Percentiles rank a stretch among this genome's conserved stretches.
Evolutionary conservation across 2,888 invertebrate genomes (phyloP).

Genomic region (Apodemia zela): DNA sequence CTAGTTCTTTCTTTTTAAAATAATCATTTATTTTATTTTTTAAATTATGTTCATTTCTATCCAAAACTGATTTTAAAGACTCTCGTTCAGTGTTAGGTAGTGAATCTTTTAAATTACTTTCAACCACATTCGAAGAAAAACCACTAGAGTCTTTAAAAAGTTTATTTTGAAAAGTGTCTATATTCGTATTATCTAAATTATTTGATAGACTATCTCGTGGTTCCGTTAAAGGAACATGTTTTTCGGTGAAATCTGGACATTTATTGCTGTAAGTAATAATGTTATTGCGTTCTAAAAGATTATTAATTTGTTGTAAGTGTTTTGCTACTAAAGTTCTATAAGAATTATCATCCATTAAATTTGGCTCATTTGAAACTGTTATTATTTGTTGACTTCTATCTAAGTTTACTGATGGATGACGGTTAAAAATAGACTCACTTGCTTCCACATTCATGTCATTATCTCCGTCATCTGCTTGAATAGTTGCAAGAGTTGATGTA

Average conservation of each 20-base stretch:
- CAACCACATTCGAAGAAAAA: slow-evolving; percentile 20
- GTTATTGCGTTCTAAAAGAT: slow-evolving; percentile 1
- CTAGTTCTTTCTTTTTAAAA: neutral
- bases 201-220: neutral
- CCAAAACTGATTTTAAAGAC: slow-evolving; percentile 21
- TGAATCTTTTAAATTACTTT: slow-evolving; percentile 25
- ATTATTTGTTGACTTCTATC: slow-evolving; percentile 13
- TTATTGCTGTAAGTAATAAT: neutral
- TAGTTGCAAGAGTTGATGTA: neutral
- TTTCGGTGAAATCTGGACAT: neutral
- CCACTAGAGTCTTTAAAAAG: neutral
- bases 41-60: slow-evolving; percentile 16
- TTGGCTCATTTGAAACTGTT: neutral
- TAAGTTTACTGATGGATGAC: neutral
- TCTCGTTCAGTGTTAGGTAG: slow-evolving; percentile 25
- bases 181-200: neutral
- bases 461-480: neutral
- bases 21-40: slow-evolving; percentile 11
- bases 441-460: slow-evolving; percentile 1
- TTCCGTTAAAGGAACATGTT: neutral
- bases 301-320: slow-evolving; percentile 7
- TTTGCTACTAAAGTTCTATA: slow-evolving; percentile 1
- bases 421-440: neutral
- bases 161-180: neutral
- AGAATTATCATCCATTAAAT: slow-evolving; percentile 16